Conservation (phyloP, 2,113 vertebrate species). For the Phoxinus phoxinus region DNA sequence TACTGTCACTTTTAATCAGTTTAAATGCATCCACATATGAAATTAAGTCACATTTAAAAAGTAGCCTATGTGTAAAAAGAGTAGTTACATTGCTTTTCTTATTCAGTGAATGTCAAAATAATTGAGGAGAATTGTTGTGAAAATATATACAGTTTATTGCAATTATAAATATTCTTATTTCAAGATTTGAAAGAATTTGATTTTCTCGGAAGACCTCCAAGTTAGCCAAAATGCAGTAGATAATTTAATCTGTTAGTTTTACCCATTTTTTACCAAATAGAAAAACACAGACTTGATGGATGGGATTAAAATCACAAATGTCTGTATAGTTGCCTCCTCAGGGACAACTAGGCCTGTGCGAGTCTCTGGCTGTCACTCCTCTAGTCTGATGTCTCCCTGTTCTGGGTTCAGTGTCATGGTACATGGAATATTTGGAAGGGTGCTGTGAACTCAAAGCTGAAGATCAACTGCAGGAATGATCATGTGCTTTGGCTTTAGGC, state of each 20-base stretch:
- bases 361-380: background rate
- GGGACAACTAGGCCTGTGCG: background rate
- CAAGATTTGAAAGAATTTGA: background rate
- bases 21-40: too few relatives aligned
- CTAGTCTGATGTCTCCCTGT: constrained; percentile 1
- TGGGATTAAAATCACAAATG: background rate
- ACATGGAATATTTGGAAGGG: background rate
- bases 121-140: background rate
- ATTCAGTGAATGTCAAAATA: background rate
- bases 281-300: background rate
- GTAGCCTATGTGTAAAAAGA: too few relatives aligned
- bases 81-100: background rate
- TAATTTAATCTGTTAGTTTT: background rate
- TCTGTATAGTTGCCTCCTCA: background rate
- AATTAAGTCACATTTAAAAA: too few relatives aligned
- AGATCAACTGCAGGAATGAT: background rate
- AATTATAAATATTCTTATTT: background rate
- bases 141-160: background rate
- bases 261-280: background rate
- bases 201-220: background rate
- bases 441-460: background rate
- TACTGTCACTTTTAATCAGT: too few relatives aligned
- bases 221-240: too few relatives aligned
- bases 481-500: constrained; percentile 12
- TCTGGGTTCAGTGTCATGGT: background rate